Conservation (phyloP, 2,888 invertebrate species). For the Nezara viridula region DNA sequence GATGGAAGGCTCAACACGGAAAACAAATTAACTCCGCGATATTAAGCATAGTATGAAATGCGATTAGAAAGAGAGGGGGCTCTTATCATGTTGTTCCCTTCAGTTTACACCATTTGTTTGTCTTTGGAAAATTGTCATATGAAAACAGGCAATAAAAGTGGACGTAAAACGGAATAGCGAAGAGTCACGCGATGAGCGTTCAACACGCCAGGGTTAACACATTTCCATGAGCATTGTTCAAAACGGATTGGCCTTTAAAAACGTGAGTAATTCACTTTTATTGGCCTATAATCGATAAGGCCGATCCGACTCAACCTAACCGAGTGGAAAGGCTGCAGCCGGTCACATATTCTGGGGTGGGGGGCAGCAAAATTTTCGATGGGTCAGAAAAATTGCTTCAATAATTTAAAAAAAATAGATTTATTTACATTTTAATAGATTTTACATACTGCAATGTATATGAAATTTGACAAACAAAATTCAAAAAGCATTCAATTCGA, state of each 20-base stretch:
- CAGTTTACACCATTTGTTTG: not conserved
- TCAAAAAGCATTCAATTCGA: no score
- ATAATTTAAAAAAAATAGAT: no score
- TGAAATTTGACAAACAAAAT: no score
- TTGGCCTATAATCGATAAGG: not conserved
- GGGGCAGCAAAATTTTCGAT: no score
- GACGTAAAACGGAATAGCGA: not conserved
- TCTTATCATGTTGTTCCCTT: not conserved
- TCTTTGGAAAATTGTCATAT: not conserved
- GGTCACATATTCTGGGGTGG: no score
- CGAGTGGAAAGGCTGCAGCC: no score
- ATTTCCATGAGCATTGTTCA: not conserved
- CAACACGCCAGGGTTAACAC: conserved; percentile 39
- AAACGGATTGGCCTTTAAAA: not conserved
- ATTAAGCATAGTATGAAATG: not conserved
- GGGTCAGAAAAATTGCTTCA: no score
- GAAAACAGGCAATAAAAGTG: conserved; percentile 6
- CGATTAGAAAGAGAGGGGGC: not conserved
- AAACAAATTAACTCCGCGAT: not conserved
- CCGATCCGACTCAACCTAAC: not conserved
- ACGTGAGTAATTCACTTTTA: not conserved
- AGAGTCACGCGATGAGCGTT: not conserved
- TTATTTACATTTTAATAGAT: no score
- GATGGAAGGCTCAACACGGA: not conserved
- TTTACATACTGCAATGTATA: no score